A percentile compares a stretch with the other conserved stretches of the same genome.
These are phyloP conservation scores for Catocala fraxini DNA, from an alignment of 2,888 invertebrate genomes.

Conservation along the genomic window DNA sequence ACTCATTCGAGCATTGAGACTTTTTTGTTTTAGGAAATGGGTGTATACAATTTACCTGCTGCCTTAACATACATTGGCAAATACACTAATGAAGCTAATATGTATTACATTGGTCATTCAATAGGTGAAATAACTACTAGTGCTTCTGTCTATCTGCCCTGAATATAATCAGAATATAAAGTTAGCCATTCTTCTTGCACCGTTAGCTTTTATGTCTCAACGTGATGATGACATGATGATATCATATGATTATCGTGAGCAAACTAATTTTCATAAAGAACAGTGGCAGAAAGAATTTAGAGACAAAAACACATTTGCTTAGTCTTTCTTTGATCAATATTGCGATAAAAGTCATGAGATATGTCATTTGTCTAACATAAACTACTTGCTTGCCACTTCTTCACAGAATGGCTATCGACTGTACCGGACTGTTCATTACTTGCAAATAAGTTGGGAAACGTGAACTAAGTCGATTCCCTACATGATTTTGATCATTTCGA, in stretches of 20 bases:
- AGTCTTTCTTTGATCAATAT: slow-evolving; percentile 47
- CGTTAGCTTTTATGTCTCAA: slow-evolving; percentile 62
- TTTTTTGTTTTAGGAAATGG: slow-evolving; percentile 70
- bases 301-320: slow-evolving; percentile 37
- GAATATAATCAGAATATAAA: slow-evolving; percentile 56
- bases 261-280: slow-evolving; percentile 44
- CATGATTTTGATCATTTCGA: slow-evolving; percentile 10
- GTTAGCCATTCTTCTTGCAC: slow-evolving; percentile 61
- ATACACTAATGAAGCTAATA: slow-evolving; percentile 36
- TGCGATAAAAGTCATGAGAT: slow-evolving; percentile 46
- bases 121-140: no score
- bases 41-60: slow-evolving; percentile 61
- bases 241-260: slow-evolving; percentile 51
- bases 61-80: slow-evolving; percentile 56
- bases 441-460: background rate
- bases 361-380: slow-evolving; percentile 44
- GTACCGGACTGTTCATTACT: background rate
- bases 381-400: no score
- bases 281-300: slow-evolving; percentile 43
- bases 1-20: slow-evolving; percentile 57
- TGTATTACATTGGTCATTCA: slow-evolving; percentile 66
- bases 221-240: slow-evolving; percentile 55
- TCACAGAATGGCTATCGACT: slow-evolving; percentile 16
- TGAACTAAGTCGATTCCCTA: background rate
- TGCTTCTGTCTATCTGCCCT: slow-evolving; percentile 56